Conservation (phyloP, 2,797 vertebrate genomes). For the Oreortyx pictus region DNA sequence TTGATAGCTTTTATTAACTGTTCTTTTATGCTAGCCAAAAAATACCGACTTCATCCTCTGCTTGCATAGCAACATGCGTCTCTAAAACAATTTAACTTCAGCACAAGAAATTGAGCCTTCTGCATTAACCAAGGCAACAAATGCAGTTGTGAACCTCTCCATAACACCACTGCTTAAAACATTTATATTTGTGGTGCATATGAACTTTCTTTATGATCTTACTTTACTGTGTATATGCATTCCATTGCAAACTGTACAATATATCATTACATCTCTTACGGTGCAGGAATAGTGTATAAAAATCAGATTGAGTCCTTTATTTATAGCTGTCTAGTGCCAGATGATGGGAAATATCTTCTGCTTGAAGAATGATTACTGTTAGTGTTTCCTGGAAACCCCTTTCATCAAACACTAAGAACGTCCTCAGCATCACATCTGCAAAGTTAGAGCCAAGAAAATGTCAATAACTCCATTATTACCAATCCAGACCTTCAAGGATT, state of each 20-base stretch:
- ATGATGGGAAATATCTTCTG: slow-evolving; percentile 45
- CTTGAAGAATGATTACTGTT: slow-evolving; percentile 26
- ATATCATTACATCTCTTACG: neutral
- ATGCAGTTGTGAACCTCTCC: neutral
- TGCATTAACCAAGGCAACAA: neutral
- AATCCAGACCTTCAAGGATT: slow-evolving; percentile 33
- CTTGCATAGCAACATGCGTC: neutral
- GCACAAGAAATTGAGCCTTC: neutral
- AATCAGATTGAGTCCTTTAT: slow-evolving; percentile 27
- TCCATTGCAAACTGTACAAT: neutral
- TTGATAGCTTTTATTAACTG: neutral
- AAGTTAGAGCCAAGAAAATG: slow-evolving; percentile 16
- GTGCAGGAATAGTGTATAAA: slow-evolving; percentile 1
- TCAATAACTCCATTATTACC: neutral
- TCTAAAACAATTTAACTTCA: neutral
- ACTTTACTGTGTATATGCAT: neutral
- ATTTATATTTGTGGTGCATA: neutral
- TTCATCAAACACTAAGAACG: slow-evolving; percentile 30
- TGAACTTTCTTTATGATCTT: slow-evolving; percentile 11
- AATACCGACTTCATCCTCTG: neutral
- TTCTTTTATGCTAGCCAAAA: neutral
- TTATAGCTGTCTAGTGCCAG: slow-evolving; percentile 25
- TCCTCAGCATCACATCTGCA: slow-evolving; percentile 46
- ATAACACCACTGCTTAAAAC: neutral
- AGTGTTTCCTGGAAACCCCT: slow-evolving; percentile 15